Conservation (phyloP, 2,113 vertebrate genomes). For the Phoxinus phoxinus region DNA sequence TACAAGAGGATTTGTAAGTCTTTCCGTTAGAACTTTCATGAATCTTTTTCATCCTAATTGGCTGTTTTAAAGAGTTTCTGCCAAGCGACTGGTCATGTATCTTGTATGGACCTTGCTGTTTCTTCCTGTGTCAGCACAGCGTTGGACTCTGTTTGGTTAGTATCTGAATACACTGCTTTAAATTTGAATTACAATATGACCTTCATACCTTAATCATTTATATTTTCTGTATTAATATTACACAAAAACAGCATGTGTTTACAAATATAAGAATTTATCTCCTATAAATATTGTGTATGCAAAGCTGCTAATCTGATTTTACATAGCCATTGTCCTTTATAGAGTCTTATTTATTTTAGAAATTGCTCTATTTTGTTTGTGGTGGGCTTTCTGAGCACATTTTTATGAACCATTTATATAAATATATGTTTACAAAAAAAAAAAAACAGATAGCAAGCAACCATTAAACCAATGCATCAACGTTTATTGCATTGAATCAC, state of each 20-base stretch:
- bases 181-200: not conserved
- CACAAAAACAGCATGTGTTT: not conserved
- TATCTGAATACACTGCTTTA: not conserved
- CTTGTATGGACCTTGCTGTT: constrained; percentile 14
- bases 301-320: not conserved
- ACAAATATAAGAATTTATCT: not conserved
- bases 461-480: not conserved
- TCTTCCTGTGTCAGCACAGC: constrained; percentile 23
- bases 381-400: not conserved
- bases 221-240: not conserved
- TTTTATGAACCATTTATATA: not conserved
- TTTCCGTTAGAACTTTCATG: not conserved
- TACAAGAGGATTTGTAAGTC: not conserved
- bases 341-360: not conserved
- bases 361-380: not conserved
- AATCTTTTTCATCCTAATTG: not conserved
- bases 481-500: not conserved
- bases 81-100: not conserved
- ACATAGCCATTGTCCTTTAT: not conserved
- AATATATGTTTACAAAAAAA: too few relatives aligned
- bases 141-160: constrained; percentile 28
- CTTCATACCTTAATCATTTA: not conserved
- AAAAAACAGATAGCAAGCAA: too few relatives aligned
- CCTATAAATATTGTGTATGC: not conserved
- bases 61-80: not conserved